Evolutionary conservation across 2,888 invertebrate genomes (phyloP), one percentile per base, ranked within the genome.

Genomic region (Chorisops tibialis): DNA sequence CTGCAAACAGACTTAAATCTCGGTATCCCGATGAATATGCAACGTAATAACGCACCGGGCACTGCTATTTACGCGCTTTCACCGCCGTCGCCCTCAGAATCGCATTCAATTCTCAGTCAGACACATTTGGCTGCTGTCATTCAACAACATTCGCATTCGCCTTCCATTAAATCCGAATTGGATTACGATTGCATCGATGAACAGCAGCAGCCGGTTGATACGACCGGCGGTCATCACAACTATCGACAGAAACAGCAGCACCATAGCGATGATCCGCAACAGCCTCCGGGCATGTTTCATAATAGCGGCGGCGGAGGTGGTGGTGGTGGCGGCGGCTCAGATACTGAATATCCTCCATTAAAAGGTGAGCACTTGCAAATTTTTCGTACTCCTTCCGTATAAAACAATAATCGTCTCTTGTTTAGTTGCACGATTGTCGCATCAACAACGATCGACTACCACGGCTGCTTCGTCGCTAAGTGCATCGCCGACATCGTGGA

Each of bases 181-280:
- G 63, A 63, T n/a, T 63, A 58, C 58, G 56, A 56, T 30, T 60
- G 43, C 35, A 37, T 47, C 5, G 61, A 60, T 22, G 63, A 63
- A 1, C 43, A 43, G 35, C 9, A 12, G 5, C 24, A 39, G 14
- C 14, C 22, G n/a, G n/a, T 7, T 11, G n/a, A 5, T 16, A 12
- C 39, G 4, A 2, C 16, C 14, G 43, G 9, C 21, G 43, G 9
- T 9, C 43, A 43, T 16, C 5, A 12, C 41, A 11, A 41, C 41
- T 11, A 7, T 16, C 43, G 19, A 9, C n/a, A 43, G 3, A 12
- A 39, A 14, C 39, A 39, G 39, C 11, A 35, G 37, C 39, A 14
- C 1, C n/a, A 39, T 5, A 14, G 39, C 12, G 12, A 3, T 12
- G 39, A n/a, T 16, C 39, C 1, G 4, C 39, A 16, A 5, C 39